Evolutionary conservation across 2,113 vertebrate species (phyloP), one percentile per base, ranked within the genome.

Genomic region (Menura novaehollandiae): DNA sequence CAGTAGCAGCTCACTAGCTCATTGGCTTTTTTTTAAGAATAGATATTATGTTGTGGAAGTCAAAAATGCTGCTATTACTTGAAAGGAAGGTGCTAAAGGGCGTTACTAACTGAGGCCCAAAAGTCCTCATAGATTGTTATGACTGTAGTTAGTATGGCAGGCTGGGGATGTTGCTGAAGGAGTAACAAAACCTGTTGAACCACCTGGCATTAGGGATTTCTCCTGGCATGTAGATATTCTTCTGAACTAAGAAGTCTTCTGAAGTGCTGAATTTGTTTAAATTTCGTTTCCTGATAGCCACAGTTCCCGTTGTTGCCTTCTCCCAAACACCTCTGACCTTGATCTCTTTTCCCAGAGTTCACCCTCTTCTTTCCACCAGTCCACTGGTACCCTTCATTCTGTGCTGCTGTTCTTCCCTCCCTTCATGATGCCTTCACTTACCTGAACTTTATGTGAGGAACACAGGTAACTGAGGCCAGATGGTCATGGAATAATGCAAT

Each of bases 401-500:
- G 2, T 53, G 51, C 23, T 81, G 46, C 81, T 85, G 1, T 46
- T 86, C 39, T 39, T 79, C 64, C 7, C 33, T 83, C 52, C 46
- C 27, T 64, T 69, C n/a, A 6, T 2, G 2, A 26, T 80, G 23
- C 49, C 68, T 66, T 85, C 4, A 1, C 35, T 77, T 66, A 27
- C 58, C 60, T 91, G 63, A 64, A 37, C 19, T 79, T 67, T 18
- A 6, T 77, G 14, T 68, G 41, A 63, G n/a, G 41, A 84, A 30
- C 51, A 85, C 41, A 19, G 7, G 27, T 46, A 81, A n/a, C 52
- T 60, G 86, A 85, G 84, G 62, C 47, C 52, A 87, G 19, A 28
- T 73, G 76, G 37, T 39, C 67, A 62, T 44, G 37, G 23, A 92
- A 88, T 89, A 78, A 87, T 89, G 51, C 9, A n/a, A 93, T 95